A percentile compares a stretch with the other conserved stretches of the same genome.
These are phyloP conservation scores for Orthochromis indermauri DNA, from an alignment of 2,113 vertebrate genomes.

Conservation along the genomic window DNA sequence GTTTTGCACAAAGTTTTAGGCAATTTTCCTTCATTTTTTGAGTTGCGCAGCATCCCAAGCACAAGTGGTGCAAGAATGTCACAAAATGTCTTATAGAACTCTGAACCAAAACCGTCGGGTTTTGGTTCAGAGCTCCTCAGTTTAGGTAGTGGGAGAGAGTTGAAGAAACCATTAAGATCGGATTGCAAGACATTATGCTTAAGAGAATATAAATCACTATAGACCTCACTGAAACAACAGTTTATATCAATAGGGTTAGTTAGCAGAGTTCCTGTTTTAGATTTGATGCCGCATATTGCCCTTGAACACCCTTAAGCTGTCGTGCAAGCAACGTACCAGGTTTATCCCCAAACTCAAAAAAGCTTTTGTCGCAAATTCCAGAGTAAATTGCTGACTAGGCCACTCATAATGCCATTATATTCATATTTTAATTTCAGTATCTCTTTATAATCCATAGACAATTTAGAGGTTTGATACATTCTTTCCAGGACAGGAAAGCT, in stretches of 20 bases:
- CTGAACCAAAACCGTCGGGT: rapidly evolving
- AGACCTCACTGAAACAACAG: background rate
- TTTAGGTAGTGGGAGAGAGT: background rate
- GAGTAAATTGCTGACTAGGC: background rate
- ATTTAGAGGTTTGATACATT: background rate
- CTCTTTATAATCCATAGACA: background rate
- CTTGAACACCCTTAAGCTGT: background rate
- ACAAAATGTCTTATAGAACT: background rate
- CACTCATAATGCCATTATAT: background rate
- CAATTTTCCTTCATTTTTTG: background rate
- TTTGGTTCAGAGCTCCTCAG: background rate
- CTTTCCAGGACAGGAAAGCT: background rate
- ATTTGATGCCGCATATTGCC: background rate
- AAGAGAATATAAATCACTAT: background rate
- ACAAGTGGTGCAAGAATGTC: background rate
- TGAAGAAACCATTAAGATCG: background rate
- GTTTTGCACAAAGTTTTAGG: background rate
- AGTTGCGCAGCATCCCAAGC: background rate
- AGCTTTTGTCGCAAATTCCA: background rate
- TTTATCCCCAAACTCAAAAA: background rate
- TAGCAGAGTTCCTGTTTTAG: background rate
- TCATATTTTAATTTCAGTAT: background rate
- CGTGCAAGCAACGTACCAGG: background rate
- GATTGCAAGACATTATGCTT: background rate
- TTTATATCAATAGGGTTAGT: background rate